Percentiles rank a stretch among this genome's conserved stretches.
phyloP scores from a whole-genome alignment of 2,797 vertebrate genomes.

The Poeciliopsis gracilis region DNA sequence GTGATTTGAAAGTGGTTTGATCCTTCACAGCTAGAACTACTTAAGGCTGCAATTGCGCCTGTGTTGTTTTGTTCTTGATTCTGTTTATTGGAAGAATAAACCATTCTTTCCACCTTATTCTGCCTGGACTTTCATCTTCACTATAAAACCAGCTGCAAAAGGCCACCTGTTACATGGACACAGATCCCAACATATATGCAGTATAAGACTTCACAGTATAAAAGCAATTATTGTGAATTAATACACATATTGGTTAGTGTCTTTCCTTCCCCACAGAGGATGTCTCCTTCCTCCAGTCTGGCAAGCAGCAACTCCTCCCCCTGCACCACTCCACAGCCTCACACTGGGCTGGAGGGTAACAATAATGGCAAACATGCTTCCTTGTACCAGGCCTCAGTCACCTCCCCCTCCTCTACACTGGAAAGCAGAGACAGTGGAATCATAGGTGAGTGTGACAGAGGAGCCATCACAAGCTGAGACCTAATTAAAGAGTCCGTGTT shows the following conservation, averaged over 20 bases:
- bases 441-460: slow-evolving; percentile 80
- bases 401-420: slow-evolving; percentile 93
- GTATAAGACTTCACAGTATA: neutral
- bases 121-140: no score
- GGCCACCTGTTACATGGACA: no score
- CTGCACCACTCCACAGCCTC: slow-evolving; percentile 89
- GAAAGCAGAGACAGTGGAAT: slow-evolving; percentile 97
- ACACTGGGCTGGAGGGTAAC: slow-evolving; percentile 71
- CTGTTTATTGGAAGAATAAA: no score
- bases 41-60: no score
- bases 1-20: no score
- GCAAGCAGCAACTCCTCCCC: slow-evolving; percentile 94
- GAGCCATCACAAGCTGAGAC: no score
- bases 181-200: neutral
- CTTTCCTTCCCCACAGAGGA: slow-evolving; percentile 77
- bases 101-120: no score
- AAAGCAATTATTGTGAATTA: neutral
- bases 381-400: slow-evolving; percentile 85
- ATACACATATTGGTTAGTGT: neutral
- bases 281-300: slow-evolving; percentile 94
- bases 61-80: no score
- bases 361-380: slow-evolving; percentile 75
- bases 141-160: no score
- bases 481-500: no score
- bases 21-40: no score